phyloP scores from a whole-genome alignment of 2,797 vertebrate species.

The Nyctibius grandis region DNA sequence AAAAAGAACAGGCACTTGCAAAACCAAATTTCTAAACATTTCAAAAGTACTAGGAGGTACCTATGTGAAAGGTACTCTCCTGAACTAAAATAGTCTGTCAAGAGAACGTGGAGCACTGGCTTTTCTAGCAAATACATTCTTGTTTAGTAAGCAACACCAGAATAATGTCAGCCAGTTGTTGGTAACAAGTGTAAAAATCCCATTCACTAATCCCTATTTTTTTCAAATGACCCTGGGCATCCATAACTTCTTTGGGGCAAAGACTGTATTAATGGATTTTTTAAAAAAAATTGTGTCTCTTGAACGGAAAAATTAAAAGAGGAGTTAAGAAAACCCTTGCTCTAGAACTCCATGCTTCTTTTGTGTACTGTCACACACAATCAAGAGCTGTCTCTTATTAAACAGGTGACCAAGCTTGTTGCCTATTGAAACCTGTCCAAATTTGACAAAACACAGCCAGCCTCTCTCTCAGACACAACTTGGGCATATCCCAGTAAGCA shows the following conservation, averaged over 20 bases:
- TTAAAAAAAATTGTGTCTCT: too few relatives aligned
- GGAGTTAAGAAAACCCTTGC: background rate
- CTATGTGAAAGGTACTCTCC: background rate
- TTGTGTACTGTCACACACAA: accelerated
- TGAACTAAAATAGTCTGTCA: background rate
- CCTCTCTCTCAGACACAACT: background rate
- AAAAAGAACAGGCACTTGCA: background rate
- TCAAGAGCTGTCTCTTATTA: background rate
- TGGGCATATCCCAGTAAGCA: background rate
- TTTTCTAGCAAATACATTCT: background rate
- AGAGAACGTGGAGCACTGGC: background rate
- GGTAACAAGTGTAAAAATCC: background rate
- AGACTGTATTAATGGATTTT: background rate
- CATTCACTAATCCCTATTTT: background rate
- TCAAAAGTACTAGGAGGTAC: background rate
- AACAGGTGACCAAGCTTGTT: background rate
- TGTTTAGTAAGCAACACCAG: background rate
- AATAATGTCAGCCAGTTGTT: background rate
- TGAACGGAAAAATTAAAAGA: background rate
- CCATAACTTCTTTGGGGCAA: background rate
- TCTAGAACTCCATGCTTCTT: background rate
- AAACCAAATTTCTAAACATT: background rate
- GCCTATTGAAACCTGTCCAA: background rate
- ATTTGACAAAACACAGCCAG: background rate
- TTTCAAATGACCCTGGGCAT: background rate